Evolutionary conservation across 2,797 vertebrate genomes (phyloP).

Genomic region (Phataginus tetradactyla): DNA sequence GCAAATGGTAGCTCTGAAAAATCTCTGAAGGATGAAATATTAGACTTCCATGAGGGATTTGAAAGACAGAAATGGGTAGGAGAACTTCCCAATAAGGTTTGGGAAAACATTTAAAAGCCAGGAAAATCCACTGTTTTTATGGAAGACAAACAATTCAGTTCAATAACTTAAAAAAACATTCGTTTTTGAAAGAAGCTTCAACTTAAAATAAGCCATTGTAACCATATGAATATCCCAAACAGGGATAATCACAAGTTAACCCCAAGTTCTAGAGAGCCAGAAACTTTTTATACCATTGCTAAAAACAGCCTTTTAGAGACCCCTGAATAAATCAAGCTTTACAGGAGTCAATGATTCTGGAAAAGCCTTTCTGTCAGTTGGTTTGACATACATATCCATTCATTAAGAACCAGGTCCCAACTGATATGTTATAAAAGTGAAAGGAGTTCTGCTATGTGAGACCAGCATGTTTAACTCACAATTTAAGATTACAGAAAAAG

Average conservation of each 20-base stretch:
- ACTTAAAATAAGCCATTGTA: not conserved
- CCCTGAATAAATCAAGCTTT: not conserved
- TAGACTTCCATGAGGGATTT: not conserved
- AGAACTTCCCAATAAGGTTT: not conserved
- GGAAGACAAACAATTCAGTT: not conserved
- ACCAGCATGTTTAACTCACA: not conserved
- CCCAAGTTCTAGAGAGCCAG: not conserved
- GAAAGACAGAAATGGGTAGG: not conserved
- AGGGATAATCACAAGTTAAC: not conserved
- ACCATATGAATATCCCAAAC: not conserved
- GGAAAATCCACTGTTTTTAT: not conserved
- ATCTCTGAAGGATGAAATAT: not conserved
- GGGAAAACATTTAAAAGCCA: not conserved
- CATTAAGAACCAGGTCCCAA: not conserved
- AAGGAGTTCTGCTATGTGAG: not conserved
- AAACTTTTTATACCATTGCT: not conserved
- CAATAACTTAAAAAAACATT: not conserved
- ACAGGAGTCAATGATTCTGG: not conserved
- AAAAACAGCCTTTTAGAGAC: not conserved
- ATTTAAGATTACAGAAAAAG: slow-evolving; percentile 46
- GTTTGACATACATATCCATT: not conserved
- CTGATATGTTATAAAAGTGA: not conserved
- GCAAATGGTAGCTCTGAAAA: not conserved
- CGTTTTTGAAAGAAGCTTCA: not conserved
- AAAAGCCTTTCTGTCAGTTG: not conserved